A percentile compares a stretch with the other conserved stretches of the same genome.
These are phyloP conservation scores for Microctonus hyperodae DNA, from an alignment of 2,888 invertebrate species.

Conservation along the genomic window DNA sequence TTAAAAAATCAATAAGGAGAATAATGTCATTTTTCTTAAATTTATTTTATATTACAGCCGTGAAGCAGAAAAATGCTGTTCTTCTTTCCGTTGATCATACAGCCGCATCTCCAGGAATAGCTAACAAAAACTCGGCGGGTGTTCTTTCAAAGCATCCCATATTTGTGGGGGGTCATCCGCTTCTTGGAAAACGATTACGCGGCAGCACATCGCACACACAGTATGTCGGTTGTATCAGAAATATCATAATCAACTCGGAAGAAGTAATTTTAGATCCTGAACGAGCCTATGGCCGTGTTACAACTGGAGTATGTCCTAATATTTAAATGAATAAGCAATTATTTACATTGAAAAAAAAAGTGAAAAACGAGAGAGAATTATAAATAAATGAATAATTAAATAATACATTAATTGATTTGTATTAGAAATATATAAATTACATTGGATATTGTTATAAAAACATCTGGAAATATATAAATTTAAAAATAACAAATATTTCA, in stretches of 20 bases:
- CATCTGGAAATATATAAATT: not conserved
- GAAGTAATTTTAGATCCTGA: slow-evolving; percentile 65
- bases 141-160: slow-evolving; percentile 86
- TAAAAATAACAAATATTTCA: not conserved
- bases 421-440: not conserved
- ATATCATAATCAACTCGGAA: slow-evolving; percentile 70
- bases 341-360: slow-evolving; percentile 14
- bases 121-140: slow-evolving; percentile 69
- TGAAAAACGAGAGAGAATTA: slow-evolving; percentile 7
- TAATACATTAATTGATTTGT: too few species aligned
- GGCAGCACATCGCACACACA: slow-evolving; percentile 77
- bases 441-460: not conserved
- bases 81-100: slow-evolving; percentile 86
- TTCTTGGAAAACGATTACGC: slow-evolving; percentile 63
- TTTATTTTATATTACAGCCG: slow-evolving; percentile 65
- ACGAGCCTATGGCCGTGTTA: slow-evolving; percentile 76
- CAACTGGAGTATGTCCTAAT: slow-evolving; percentile 80
- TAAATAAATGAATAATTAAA: too few species aligned
- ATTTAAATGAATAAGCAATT: slow-evolving; percentile 67
- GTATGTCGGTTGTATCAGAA: slow-evolving; percentile 82
- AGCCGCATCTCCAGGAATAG: slow-evolving; percentile 77
- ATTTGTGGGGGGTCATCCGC: slow-evolving; percentile 89
- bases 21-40: not conserved
- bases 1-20: not conserved
- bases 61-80: slow-evolving; percentile 90